Evolutionary conservation across 2,888 invertebrate genomes (phyloP).

Genomic region (Operophtera brumata): DNA sequence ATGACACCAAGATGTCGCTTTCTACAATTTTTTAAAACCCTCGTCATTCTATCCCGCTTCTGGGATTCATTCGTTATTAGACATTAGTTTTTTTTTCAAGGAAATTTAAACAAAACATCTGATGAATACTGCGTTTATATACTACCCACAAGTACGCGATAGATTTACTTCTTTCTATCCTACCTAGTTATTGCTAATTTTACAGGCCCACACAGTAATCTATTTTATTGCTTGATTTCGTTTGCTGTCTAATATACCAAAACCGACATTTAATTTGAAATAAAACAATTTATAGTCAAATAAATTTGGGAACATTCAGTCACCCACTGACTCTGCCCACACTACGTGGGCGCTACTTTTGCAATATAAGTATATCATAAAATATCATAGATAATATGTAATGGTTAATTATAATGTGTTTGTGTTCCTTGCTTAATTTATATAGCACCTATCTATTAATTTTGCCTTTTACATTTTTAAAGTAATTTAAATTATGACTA

Average conservation of each 20-base stretch:
- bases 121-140: too few relatives aligned
- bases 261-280: constrained; percentile 20
- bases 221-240: constrained; percentile 19
- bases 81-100: too few relatives aligned
- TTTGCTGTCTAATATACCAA: constrained; percentile 5
- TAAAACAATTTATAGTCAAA: constrained; percentile 34
- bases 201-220: constrained; percentile 15
- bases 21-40: too few relatives aligned
- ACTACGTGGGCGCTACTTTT: constrained; percentile 41
- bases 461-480: neutral
- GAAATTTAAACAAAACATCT: too few relatives aligned
- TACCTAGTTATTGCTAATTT: constrained; percentile 5
- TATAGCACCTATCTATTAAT: neutral
- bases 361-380: constrained; percentile 24
- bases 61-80: too few relatives aligned
- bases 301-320: constrained; percentile 38
- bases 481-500: neutral
- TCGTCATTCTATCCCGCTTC: too few relatives aligned
- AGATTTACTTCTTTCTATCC: neutral
- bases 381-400: neutral
- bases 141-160: neutral
- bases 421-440: neutral
- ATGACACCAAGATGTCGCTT: too few relatives aligned
- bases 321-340: constrained; percentile 32
- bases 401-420: constrained; percentile 1